Evolutionary conservation across 2,888 invertebrate genomes (phyloP).

Genomic region (Alentia gelatinosa): DNA sequence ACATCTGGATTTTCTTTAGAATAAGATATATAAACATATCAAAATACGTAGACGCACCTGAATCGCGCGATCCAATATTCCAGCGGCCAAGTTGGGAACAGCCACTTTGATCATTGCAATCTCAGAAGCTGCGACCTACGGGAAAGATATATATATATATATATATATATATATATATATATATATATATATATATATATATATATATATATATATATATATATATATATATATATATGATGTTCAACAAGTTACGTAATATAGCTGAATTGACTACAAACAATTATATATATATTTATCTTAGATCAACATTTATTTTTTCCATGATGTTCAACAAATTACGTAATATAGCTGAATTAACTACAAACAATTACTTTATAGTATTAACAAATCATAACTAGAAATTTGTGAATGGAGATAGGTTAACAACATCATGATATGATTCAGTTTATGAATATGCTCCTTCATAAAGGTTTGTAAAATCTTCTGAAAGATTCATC

Average conservation of each 20-base stretch:
- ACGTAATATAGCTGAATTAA: no score
- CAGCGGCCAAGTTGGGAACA: constrained; percentile 79
- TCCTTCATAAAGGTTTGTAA: background rate
- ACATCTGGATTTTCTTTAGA: no score
- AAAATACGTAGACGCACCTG: constrained; percentile 68
- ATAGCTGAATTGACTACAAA: no score
- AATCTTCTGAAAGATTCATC: background rate
- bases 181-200: no score
- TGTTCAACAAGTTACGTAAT: no score
- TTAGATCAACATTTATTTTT: no score
- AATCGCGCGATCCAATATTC: constrained; percentile 79
- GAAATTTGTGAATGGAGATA: background rate
- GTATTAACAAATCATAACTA: background rate
- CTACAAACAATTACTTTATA: no score
- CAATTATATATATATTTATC: no score
- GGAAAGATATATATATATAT: background rate
- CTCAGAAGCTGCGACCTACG: constrained; percentile 80
- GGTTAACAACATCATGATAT: background rate
- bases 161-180: no score
- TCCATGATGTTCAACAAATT: no score
- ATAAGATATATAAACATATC: background rate
- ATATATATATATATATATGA: no score
- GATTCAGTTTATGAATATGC: background rate
- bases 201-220: no score
- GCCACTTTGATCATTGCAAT: constrained; percentile 82